phyloP scores from a whole-genome alignment of 2,113 vertebrate genomes.

The Brachionichthys hirsutus region DNA sequence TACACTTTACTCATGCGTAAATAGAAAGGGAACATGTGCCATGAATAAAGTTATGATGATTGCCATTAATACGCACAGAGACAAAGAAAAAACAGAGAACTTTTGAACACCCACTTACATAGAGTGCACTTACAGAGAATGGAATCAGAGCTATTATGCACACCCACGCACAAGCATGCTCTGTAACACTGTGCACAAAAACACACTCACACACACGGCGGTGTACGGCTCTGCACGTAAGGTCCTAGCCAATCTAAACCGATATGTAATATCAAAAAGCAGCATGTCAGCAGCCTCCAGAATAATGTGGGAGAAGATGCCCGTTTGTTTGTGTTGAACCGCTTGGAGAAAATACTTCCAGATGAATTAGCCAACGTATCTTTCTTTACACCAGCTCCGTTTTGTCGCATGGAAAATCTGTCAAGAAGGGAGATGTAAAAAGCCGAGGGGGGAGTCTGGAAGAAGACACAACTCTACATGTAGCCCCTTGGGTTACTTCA shows the following conservation, averaged over 20 bases:
- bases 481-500: conserved; percentile 26
- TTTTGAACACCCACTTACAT: conserved; percentile 68
- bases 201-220: conserved; percentile 15
- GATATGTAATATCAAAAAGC: conserved; percentile 32
- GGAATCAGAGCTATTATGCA: conserved; percentile 64
- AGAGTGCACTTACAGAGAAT: conserved; percentile 70
- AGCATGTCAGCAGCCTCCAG: conserved; percentile 21
- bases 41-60: conserved; percentile 48
- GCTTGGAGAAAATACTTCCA: conserved; percentile 38
- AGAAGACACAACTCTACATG: conserved; percentile 26
- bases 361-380: conserved; percentile 41
- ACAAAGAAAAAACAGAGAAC: conserved; percentile 45
- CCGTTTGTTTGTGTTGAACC: conserved; percentile 12
- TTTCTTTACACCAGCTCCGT: conserved; percentile 14
- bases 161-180: conserved; percentile 41
- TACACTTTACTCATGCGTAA: too few relatives aligned
- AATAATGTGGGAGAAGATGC: conserved; percentile 36
- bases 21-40: conserved; percentile 4
- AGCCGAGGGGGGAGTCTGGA: conserved; percentile 22
- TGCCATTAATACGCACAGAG: conserved; percentile 62
- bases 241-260: conserved; percentile 25
- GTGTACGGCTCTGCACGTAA: conserved; percentile 15
- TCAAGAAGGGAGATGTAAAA: conserved; percentile 22
- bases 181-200: conserved; percentile 28
- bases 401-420: conserved; percentile 25